These are phyloP conservation scores for Scaeva pyrastri DNA, from an alignment of 2,888 invertebrate species.

Conservation along the genomic window DNA sequence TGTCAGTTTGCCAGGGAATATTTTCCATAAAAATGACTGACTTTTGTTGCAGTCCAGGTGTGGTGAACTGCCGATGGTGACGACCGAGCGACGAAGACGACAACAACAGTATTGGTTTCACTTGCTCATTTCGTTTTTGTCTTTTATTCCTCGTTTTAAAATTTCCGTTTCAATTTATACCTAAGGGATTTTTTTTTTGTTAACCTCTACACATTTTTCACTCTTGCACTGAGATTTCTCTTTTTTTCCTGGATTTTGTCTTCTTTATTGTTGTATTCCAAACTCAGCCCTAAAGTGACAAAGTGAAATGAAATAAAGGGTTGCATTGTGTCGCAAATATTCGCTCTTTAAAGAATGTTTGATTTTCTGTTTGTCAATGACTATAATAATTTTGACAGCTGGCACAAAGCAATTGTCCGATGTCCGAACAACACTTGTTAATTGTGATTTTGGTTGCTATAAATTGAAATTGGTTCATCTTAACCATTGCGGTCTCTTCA, in stretches of 20 bases:
- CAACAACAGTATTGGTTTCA: slow-evolving; percentile 9
- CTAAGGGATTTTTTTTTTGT: slow-evolving; percentile 10
- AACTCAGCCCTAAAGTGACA: slow-evolving; percentile 22
- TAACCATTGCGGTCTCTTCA: too few relatives aligned
- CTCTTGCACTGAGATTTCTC: slow-evolving; percentile 53
- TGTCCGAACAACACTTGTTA: too few relatives aligned
- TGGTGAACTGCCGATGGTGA: slow-evolving; percentile 13
- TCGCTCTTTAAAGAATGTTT: background rate
- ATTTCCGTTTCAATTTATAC: slow-evolving; percentile 49
- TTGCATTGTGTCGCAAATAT: background rate
- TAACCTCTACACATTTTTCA: slow-evolving; percentile 4
- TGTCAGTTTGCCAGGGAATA: slow-evolving; percentile 58
- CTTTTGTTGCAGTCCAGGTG: slow-evolving; percentile 54
- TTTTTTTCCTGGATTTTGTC: slow-evolving; percentile 13
- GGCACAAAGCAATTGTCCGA: too few relatives aligned
- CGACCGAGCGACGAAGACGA: slow-evolving; percentile 1
- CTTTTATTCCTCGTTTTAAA: slow-evolving; percentile 24
- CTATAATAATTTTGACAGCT: too few relatives aligned
- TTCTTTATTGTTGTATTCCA: background rate
- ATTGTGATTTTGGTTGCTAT: too few relatives aligned
- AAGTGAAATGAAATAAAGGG: slow-evolving; percentile 8
- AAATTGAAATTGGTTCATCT: too few relatives aligned
- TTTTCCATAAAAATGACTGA: slow-evolving; percentile 66
- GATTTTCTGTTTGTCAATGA: background rate
- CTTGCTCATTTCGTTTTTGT: slow-evolving; percentile 52